Evolutionary conservation across 2,797 vertebrate species (phyloP), one percentile per base, ranked within the genome.

Genomic region (Buphagus erythrorhynchus): DNA sequence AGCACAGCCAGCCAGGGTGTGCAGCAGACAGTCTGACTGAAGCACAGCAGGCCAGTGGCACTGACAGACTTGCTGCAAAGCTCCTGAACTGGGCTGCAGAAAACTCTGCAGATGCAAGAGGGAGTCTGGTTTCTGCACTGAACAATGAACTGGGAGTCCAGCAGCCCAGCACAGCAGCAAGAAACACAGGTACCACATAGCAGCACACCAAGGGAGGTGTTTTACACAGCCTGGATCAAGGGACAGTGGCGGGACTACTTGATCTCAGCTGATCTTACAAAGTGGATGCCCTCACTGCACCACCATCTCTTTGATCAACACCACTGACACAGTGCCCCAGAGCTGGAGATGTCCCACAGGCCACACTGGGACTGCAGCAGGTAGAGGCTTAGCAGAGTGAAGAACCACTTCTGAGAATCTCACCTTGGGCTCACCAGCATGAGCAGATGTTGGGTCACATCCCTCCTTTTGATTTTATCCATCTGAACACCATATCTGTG

Each of bases 61-160:
- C 31, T 15, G 17, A 36, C 62, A 79, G 58, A 15, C 38, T 31
- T 9, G 9, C 66, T 79, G 66, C 49, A 65, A 67, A 90, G 45
- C 66, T 91, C 36, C 81, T 54, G 4, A 71, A 25, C 5, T n/a
- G 36, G 11, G 28, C n/a, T 78, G 58, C n/a, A 78, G 76, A 86
- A 69, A 65, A 2, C 42, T 13, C 15, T 3, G 2, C 66, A 49
- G 54, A 38, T 78, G 29, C 77, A 42, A 65, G 71, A 76, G 17
- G 12, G 29, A 82, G 38, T 29, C 62, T 61, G 20, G 21, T 62
- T 81, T 33, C 81, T 52, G 7, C 42, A 12, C n/a, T 45, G 8
- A 52, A 24, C 0, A 0, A 36, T 48, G 28, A 59, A 52, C 58
- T 13, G 8, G 6, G n/a, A 52, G 20, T 11, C 18, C 58, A 57